phyloP scores from a whole-genome alignment of 2,888 invertebrate genomes.

The Limnephilus rhombicus region DNA sequence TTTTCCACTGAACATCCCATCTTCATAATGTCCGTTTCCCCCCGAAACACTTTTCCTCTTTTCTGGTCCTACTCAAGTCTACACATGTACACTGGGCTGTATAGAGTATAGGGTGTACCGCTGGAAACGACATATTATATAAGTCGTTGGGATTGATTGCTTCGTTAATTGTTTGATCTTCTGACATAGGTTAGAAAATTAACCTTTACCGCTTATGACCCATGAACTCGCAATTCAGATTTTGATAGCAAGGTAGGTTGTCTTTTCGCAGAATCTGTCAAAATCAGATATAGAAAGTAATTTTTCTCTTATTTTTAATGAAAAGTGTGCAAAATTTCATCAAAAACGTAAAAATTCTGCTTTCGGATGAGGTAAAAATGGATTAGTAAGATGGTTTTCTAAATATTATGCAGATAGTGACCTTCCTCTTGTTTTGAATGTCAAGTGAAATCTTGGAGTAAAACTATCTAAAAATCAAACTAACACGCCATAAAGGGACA shows the following conservation, averaged over 20 bases:
- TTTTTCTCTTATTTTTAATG: no score
- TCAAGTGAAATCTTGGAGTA: no score
- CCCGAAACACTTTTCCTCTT: not conserved
- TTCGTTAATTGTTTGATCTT: not conserved
- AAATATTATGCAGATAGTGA: no score
- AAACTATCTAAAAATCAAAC: no score
- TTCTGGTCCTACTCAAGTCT: constrained; percentile 14
- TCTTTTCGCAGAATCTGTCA: no score
- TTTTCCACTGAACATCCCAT: constrained; percentile 15
- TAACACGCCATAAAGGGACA: no score
- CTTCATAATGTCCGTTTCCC: constrained; percentile 15
- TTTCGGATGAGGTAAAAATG: no score
- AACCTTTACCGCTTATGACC: not conserved
- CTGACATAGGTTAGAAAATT: not conserved
- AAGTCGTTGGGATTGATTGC: not conserved
- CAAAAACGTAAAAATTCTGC: no score
- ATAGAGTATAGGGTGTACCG: not conserved
- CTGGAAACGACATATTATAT: not conserved
- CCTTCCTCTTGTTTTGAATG: no score
- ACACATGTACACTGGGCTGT: not conserved
- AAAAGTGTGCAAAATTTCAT: no score
- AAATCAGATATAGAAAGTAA: no score
- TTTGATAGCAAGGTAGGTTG: not conserved
- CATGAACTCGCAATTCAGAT: not conserved
- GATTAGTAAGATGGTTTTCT: no score